These are phyloP conservation scores for Epizoanthus stellaris DNA, from an alignment of 92 coral and sea anemone species.

Conservation along the genomic window DNA sequence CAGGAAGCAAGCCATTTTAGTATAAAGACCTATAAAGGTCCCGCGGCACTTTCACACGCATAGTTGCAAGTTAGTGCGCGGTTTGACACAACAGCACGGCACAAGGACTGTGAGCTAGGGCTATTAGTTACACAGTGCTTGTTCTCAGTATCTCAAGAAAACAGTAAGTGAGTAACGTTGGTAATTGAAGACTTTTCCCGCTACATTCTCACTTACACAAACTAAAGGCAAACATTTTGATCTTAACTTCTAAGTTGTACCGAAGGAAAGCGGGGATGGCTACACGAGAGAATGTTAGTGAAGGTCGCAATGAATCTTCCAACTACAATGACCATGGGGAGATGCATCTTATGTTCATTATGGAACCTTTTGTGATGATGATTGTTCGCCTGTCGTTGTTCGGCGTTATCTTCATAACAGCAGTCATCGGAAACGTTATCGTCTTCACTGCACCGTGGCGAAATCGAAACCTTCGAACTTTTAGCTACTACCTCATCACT, in stretches of 20 bases:
- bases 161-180: neutral
- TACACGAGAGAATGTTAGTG: neutral
- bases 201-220: neutral
- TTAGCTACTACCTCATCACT: conserved; percentile 68
- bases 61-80: neutral
- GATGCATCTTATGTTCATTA: neutral
- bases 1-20: neutral
- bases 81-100: neutral
- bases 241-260: neutral
- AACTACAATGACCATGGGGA: neutral
- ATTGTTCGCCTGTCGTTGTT: conserved; percentile 57
- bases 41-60: neutral
- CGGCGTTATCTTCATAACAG: conserved; percentile 60
- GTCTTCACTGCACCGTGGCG: conserved; percentile 68
- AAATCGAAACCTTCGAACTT: conserved; percentile 60
- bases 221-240: neutral
- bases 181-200: neutral
- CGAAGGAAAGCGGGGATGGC: conserved; percentile 21
- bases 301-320: neutral
- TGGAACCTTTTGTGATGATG: conserved; percentile 61
- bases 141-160: neutral
- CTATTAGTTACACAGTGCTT: neutral
- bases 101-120: neutral
- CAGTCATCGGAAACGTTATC: conserved; percentile 61
- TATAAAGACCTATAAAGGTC: neutral